Evolutionary conservation across 2,888 invertebrate species (phyloP), one percentile per base, ranked within the genome.

Genomic region (Ochropacha duplaris): DNA sequence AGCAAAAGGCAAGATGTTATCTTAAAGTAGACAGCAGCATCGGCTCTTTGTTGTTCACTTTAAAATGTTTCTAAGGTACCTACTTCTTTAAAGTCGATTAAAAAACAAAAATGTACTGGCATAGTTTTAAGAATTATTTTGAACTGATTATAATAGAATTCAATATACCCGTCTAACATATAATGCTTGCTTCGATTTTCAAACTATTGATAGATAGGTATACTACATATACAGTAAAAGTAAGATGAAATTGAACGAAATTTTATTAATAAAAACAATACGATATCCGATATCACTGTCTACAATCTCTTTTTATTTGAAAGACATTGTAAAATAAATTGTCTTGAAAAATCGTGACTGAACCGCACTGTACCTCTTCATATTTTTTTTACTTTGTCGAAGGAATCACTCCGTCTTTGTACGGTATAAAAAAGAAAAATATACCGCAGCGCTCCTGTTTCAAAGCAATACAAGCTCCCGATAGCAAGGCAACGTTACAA

Each of bases 381-480:
- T 58, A 63, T 70, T 71, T 72, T 71, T 66, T 61, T 64, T 60
- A 58, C 68, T 68, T 60, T 65, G 68, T 70, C 68, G 71, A 70
- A 74, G 68, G 70, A 70, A 78, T 73, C 69, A 71, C 70, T 68
- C 67, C 58, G 68, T 68, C 71, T 79, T 77, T 74, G 78, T 75
- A 63, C 64, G 60, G 74, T 69, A 69, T 72, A 69, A 74, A 78
- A 78, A 74, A 78, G 69, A 68, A 74, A 74, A 71, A 70, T 68
- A 68, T 55, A 57, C 70, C 61, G 66, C 66, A 57, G 54, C 58
- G 56, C 58, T 49, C 65, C 59, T 69, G 72, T 65, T 70, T 66
- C 65, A 65, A 69, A 57, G 57, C 62, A 59, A 54, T 56, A 59
- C 56, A 54, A 14, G 50, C 26, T 54, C 54, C 50, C 54, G 55